phyloP scores from a whole-genome alignment of 2,113 vertebrate species.

The Notiomystis cincta region DNA sequence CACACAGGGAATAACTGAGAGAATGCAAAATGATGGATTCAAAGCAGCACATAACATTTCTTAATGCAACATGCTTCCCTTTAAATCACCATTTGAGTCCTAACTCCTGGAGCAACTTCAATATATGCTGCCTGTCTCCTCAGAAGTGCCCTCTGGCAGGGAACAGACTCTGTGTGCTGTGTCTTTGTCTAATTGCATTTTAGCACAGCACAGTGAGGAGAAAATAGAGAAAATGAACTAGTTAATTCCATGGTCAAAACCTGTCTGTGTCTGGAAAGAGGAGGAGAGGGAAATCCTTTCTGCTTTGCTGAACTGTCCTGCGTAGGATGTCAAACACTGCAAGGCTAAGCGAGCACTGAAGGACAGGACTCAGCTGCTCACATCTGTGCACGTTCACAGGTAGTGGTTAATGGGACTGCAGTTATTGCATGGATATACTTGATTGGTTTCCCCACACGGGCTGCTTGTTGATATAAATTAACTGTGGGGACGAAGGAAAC shows the following conservation, averaged over 20 bases:
- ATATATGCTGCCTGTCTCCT: not conserved
- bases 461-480: not conserved
- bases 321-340: not conserved
- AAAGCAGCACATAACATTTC: constrained; percentile 39
- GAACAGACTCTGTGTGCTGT: not conserved
- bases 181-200: constrained; percentile 15
- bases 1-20: constrained; percentile 51
- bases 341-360: fast-evolving
- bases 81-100: constrained; percentile 60
- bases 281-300: not conserved
- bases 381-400: not conserved
- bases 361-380: not conserved
- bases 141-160: constrained; percentile 43
- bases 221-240: constrained; percentile 30
- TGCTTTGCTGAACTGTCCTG: constrained; percentile 2
- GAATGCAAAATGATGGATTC: constrained; percentile 54
- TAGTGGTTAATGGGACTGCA: not conserved
- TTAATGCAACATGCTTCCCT: constrained; percentile 24
- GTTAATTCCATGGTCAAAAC: not conserved
- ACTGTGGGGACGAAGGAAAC: not conserved
- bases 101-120: constrained; percentile 43
- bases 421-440: not conserved
- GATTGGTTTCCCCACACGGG: not conserved
- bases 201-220: not conserved
- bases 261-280: not conserved